Base-by-base conservation (phyloP, 2,888 invertebrate species). In the Drosophila vallismaia region DNA sequence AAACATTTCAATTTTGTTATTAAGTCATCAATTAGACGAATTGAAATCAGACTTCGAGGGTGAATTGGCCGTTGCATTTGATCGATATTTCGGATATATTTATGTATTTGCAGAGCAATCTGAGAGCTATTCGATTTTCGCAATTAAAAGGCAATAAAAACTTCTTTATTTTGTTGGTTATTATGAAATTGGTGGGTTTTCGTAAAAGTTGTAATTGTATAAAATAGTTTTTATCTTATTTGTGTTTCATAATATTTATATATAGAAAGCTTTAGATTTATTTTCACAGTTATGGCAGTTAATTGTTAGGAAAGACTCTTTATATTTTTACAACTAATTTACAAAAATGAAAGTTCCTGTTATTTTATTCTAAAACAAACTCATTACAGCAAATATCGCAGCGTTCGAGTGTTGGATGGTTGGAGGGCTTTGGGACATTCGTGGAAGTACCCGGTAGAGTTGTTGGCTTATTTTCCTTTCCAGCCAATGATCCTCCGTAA, bases 331-430 rank as follows among this genome's bases (percentile, higher is more conserved):
- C 2, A 33, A 33, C 12, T n/a, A 9, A 38, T 38, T 26, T 51
- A 26, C n/a, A 26, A 38, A 40, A 8, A 38, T 4, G 4, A 38
- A n/a, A 4, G 1, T n/a, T 26, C 36, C 4, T 24, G n/a, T 8
- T 24, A 42, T 1, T 40, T 58, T 14, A 52, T 1, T 87, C 79
- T 72, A 83, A 77, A 51, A 75, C 74, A 81, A 86, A 87, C 80
- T 87, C 90, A 69, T 86, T 88, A 42, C 71, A 86, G 59, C 89
- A 89, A 45, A 90, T 88, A 55, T 84, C 82, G 68, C 90, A 90
- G 31, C 88, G 88, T 46, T 86, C 89, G 54, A 86, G 77, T 2
- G 55, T 10, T 7, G 66, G 45, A 19, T 58, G 56, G 14, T n/a
- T 24, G 51, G 12, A 14, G 51, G 12, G 19, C 36, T 56, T 3